phyloP scores from a whole-genome alignment of 2,888 invertebrate genomes.

The Halocaridina rubra region DNA sequence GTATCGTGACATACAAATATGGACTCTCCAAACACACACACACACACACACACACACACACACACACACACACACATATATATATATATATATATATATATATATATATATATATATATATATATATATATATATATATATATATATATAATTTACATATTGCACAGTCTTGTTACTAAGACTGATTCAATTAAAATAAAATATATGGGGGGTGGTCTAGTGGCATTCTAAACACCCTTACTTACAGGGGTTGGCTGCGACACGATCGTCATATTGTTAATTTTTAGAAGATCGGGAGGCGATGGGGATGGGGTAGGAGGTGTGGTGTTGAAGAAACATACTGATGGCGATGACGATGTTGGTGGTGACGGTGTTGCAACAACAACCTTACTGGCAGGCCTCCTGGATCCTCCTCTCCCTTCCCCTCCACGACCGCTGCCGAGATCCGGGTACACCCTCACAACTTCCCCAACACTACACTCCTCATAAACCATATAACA shows the following conservation, averaged over 20 bases:
- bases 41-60: conserved; percentile 28
- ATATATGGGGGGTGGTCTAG: too few species aligned
- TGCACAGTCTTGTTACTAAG: too few species aligned
- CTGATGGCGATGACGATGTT: background rate
- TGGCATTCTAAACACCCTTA: too few species aligned
- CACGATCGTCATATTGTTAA: conserved; percentile 10
- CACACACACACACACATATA: background rate
- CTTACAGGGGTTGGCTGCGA: background rate
- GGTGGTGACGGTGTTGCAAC: background rate
- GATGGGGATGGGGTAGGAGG: background rate
- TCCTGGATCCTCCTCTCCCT: background rate
- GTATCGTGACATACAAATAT: too few species aligned
- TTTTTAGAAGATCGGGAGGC: background rate
- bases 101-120: background rate
- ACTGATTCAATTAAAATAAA: too few species aligned
- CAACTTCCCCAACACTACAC: background rate
- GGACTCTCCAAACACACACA: too few species aligned
- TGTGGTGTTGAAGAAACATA: background rate
- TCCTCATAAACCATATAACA: conserved; percentile 14
- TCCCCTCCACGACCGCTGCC: background rate
- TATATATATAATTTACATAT: too few species aligned
- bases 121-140: background rate
- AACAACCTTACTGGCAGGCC: background rate
- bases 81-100: background rate
- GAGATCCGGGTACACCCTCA: conserved; percentile 13